Conservation (phyloP, 2,797 vertebrate species). For the Coreius guichenoti region DNA sequence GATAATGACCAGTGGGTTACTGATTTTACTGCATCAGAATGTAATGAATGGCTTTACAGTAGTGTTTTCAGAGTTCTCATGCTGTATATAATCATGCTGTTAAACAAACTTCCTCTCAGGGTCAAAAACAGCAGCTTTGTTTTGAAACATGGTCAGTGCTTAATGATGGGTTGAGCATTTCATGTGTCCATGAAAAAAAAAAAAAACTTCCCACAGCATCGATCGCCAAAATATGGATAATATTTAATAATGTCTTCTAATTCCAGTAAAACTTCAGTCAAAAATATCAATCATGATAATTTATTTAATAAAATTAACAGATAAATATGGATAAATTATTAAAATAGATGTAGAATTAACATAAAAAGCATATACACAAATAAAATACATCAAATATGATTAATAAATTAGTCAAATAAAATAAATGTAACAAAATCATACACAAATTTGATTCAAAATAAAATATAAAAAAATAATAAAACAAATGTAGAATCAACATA, state of each 20-base stretch:
- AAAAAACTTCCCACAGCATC: background rate
- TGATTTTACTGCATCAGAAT: constrained; percentile 27
- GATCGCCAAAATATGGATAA: background rate
- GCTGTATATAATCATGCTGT: constrained; percentile 34
- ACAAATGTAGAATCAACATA: background rate
- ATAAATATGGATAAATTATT: background rate
- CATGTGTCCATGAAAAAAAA: background rate
- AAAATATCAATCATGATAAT: background rate
- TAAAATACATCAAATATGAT: no score
- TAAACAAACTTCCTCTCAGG: constrained; percentile 43
- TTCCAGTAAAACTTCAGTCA: background rate
- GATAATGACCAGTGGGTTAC: constrained; percentile 42
- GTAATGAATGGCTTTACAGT: constrained; percentile 35
- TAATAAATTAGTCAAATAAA: no score
- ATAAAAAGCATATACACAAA: background rate
- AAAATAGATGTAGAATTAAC: no score
- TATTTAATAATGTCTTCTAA: background rate
- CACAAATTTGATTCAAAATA: no score
- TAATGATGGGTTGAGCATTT: constrained; percentile 29
- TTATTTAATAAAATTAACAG: background rate
- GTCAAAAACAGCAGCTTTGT: constrained; percentile 34
- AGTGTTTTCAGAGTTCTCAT: constrained; percentile 28
- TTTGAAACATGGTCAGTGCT: constrained; percentile 16
- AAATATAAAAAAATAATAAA: background rate
- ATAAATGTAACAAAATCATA: no score